Evolutionary conservation across 2,113 vertebrate species (phyloP), one percentile per base, ranked within the genome.

Genomic region (Vombatus ursinus): DNA sequence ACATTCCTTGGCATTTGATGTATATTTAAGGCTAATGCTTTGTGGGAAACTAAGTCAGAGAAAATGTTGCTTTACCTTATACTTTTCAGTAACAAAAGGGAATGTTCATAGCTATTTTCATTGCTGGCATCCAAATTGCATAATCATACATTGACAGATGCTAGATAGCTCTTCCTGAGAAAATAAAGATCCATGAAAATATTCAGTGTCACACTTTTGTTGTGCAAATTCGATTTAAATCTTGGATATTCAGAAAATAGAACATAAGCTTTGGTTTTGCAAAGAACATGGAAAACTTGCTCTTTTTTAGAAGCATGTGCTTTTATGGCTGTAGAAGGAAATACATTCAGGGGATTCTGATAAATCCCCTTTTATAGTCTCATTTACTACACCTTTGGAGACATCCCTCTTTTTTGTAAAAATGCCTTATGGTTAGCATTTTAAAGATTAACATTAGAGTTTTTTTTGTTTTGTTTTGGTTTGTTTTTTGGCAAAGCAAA

Each of bases 141-240:
- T 37, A 61, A 54, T 54, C 54, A 84, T 44, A 84, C 37, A 44
- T 37, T 68, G 61, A n/a, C 61, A 68, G 3, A 84, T 84, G 37
- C 37, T 84, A 84, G 92, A 50, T 53, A 95, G 57, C 31, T 50
- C 61, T 93, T 93, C 44, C 89, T 89, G n/a, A 90, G 84, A 93
- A 54, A 92, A 8, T 77, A 91, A 92, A 93, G 89, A 94, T 28
- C 89, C 37, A 31, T 25, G 57, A 57, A 94, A 89, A 68, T 92
- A 90, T 93, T 92, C 50, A 94, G 19, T 90, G 61, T 52, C 10
- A 53, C 14, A 91, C 53, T 68, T 96, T 54, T 93, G 49, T 93
- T n/a, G 92, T 61, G 93, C 90, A 92, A n/a, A 92, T 77, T 94
- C 54, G 91, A 54, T 52, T 77, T 93, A 48, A 91, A 93, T 57